A percentile compares a stretch with the other conserved stretches of the same genome.
Conservation (phyloP, 37 sponge, comb jelly and placozoan species). For the Eunapius fragilis region DNA sequence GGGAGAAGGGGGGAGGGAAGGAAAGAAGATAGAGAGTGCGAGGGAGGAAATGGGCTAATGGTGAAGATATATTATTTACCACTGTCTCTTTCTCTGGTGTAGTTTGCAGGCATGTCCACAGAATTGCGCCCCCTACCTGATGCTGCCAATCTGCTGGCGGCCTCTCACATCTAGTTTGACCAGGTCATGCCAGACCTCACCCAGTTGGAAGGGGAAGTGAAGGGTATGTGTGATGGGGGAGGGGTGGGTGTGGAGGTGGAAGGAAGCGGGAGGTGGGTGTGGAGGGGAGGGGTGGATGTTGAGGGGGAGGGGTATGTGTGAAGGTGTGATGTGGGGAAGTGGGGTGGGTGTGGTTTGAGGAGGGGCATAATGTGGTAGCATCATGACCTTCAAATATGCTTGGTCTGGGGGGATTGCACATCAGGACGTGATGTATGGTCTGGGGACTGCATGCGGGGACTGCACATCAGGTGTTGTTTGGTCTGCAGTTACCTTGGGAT, state of each 20-base stretch:
- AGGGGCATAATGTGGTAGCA: too few species aligned
- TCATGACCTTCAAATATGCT: too few species aligned
- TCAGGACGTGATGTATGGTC: too few species aligned
- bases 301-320: background rate
- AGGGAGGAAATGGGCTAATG: background rate
- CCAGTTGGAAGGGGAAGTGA: background rate
- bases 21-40: background rate
- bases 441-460: too few species aligned
- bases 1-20: background rate
- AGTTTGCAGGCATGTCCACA: conserved; percentile 20
- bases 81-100: background rate
- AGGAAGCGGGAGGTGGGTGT: too few species aligned
- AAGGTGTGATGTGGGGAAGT: background rate
- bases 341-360: background rate
- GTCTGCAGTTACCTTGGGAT: too few species aligned
- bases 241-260: background rate
- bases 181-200: conserved; percentile 7
- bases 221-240: background rate
- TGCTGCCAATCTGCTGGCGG: conserved; percentile 9
- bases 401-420: too few species aligned
- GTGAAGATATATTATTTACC: too few species aligned
- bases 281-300: background rate
- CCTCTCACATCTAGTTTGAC: conserved; percentile 36
- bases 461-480: too few species aligned
- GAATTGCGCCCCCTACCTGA: conserved; percentile 34